phyloP scores from a whole-genome alignment of 2,888 invertebrate genomes.

The Loripinus fragilis region DNA sequence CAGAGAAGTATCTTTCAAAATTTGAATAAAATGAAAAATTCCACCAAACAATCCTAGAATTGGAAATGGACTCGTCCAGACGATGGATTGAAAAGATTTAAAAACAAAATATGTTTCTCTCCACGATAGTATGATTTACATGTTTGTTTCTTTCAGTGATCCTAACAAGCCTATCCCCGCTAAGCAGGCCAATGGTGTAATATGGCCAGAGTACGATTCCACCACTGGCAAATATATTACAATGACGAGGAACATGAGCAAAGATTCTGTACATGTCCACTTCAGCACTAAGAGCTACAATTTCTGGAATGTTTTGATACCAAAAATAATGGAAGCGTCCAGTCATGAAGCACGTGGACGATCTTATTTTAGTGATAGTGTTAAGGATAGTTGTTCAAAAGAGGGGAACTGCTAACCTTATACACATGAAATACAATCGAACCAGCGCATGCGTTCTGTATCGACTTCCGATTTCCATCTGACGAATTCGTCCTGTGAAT shows the following conservation, averaged over 20 bases:
- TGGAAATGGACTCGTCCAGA: too few relatives aligned
- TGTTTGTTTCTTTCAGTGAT: neutral
- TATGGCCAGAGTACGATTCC: neutral
- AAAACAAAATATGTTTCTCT: too few relatives aligned
- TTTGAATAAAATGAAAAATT: too few relatives aligned
- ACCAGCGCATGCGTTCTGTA: too few relatives aligned
- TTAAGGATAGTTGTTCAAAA: neutral
- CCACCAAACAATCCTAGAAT: too few relatives aligned
- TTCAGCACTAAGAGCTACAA: neutral
- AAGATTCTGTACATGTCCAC: neutral
- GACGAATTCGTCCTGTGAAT: too few relatives aligned
- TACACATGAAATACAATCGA: too few relatives aligned
- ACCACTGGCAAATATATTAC: neutral
- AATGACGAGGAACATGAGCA: neutral
- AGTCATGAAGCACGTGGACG: neutral
- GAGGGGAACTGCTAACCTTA: neutral
- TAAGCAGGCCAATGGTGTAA: neutral
- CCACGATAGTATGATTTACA: too few relatives aligned
- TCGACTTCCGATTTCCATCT: too few relatives aligned
- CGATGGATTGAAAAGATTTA: too few relatives aligned
- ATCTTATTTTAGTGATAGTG: neutral
- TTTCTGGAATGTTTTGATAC: slow-evolving; percentile 5
- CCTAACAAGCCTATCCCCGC: neutral
- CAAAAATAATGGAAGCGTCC: neutral
- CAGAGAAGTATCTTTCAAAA: too few relatives aligned